Base-by-base conservation (phyloP, 1,140 invertebrate genomes). In the Cylas formicarius region DNA sequence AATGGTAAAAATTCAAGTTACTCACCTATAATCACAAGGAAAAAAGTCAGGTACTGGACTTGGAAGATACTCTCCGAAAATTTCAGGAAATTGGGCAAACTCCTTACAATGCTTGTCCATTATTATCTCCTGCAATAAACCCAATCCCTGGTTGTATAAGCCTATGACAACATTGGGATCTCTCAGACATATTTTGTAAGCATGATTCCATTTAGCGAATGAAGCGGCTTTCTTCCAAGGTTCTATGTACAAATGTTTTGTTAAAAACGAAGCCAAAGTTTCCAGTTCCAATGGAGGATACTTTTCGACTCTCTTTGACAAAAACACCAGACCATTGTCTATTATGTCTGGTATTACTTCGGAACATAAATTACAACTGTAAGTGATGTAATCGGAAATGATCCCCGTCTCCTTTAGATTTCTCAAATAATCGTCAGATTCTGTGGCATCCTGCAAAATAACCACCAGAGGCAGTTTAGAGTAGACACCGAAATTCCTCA, bases 81-180 rank as follows among this genome's bases (percentile, higher is more conserved):
- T 72, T 1, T 65, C 47, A 0, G 76, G 68, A 49, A 79, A 74
- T 48, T 66, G 61, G 0, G 68, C 67, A 26, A 68, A 69, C 20
- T 66, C 54, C 6, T 62, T 45, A 0, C 56, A 58, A 24, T 71
- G 56, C 9, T 74, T 67, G 65, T 81, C 70, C 14, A 74, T 67
- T n/a, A 76, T 61, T 26, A 83, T 72, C 18, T 72, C 57, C n/a
- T 68, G 73, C 13, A 84, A 55, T 49, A 74, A 74, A 33, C 67
- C 64, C 3, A 84, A 70, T 22, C 75, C 76, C 51, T 75, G 70
- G 56, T 84, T 84, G 48, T 82, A 81, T 21, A 81, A 61, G 20
- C 70, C 60, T 13, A 78, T 72, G 3, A 81, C 67, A 48, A 73
- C 74, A 44, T 74, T 68, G 0, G 80, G 72, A 48, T 76, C 68